Base-by-base conservation (phyloP, 2,113 vertebrate genomes). In the Syngnathus scovelli region DNA sequence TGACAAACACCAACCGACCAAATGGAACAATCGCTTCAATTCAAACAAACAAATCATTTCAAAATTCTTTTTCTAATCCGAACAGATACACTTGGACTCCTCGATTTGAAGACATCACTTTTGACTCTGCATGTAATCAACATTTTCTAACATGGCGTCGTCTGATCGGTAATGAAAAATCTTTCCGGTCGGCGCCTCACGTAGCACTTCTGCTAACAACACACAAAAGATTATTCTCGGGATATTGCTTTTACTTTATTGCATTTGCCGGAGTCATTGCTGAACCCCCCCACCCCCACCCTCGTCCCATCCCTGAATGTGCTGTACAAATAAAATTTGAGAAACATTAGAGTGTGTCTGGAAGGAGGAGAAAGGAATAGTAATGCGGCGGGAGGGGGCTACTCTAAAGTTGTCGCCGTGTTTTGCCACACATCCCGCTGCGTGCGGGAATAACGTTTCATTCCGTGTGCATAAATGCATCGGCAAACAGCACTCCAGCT, bases 361-460 rank as follows among this genome's bases (percentile, higher is more conserved):
- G 68, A 74, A 75, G 68, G 66, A 52, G 21, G 70, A 59, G 74
- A 83, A 73, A 71, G 68, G 78, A 76, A 69, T 23, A 54, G 62
- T 70, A 76, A 78, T 49, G 76, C 52, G 68, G 54, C 71, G 56
- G 58, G 71, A 67, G 58, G 19, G 1, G 52, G 68, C 51, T 64
- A 78, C 72, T 80, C 68, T 80, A 83, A 78, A 80, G 74, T 60
- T 61, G 68, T 78, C 65, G 74, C 64, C 1, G 74, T 74, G 71
- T 77, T 69, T 72, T n/a, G 70, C 66, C 67, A 43, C 65, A 36
- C 23, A 69, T 80, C 84, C 77, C 83, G 84, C 83, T 77, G 80
- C 64, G 85, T 80, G 79, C 83, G 78, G 78, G 72, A 83, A 87
- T 83, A 83, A 83, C 75, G 76, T 83, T 85, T 81, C 74, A 81